Evolutionary conservation across 2,113 vertebrate species (phyloP).

Genomic region (Platichthys flesus): DNA sequence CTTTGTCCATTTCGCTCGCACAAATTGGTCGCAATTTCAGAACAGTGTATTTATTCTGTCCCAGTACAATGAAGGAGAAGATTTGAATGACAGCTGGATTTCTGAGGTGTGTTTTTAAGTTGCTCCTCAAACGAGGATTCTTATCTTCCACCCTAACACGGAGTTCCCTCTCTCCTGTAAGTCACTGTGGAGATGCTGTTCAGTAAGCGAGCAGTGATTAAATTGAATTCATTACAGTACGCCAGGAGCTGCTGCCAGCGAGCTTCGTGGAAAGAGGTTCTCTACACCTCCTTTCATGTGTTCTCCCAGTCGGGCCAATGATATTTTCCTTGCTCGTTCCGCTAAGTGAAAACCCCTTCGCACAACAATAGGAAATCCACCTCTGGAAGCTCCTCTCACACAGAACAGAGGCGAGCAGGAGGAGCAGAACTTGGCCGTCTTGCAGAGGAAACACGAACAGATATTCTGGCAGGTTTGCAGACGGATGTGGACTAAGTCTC

Average conservation of each 20-base stretch:
- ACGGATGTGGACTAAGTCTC: constrained; percentile 52
- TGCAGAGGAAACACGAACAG: constrained; percentile 28
- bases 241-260: constrained; percentile 17
- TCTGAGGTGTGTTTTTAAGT: constrained; percentile 1
- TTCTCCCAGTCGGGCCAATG: constrained; percentile 17
- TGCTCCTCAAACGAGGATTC: neutral
- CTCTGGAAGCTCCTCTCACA: constrained; percentile 11
- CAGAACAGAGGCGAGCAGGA: constrained; percentile 15
- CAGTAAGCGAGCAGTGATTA: constrained; percentile 23
- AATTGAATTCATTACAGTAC: constrained; percentile 18
- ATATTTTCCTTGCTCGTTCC: constrained; percentile 2
- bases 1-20: neutral
- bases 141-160: neutral
- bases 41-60: constrained; percentile 1
- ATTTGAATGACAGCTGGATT: neutral
- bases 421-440: constrained; percentile 46
- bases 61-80: neutral
- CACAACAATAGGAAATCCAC: constrained; percentile 42
- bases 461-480: constrained; percentile 40
- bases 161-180: neutral
- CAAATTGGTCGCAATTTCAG: neutral
- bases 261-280: constrained; percentile 17
- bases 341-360: constrained; percentile 32
- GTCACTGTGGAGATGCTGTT: constrained; percentile 6
- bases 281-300: constrained; percentile 38